Base-by-base conservation (phyloP, 2,113 vertebrate genomes). In the Bambusicola thoracicus region DNA sequence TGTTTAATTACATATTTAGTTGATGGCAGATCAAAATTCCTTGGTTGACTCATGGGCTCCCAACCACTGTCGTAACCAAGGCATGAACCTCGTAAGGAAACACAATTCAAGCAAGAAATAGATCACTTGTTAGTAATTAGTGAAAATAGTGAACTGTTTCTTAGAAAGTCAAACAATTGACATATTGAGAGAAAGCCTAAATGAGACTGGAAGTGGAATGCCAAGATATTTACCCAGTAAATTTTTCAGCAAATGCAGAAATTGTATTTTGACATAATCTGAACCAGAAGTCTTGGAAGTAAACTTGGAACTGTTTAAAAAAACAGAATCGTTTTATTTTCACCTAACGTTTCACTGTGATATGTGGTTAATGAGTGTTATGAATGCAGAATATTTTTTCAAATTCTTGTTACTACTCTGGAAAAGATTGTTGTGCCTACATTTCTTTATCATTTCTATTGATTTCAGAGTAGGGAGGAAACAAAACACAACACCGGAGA, bases 61-160 rank as follows among this genome's bases (percentile, higher is more conserved):
- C 76, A 90, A 58, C 69, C 76, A 46, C 63, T 65, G 44, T 82
- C 90, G 91, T 92, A 97, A 85, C 80, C 61, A 74, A 70, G 58
- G 27, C 21, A 66, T 3, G 46, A 81, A 75, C 17, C 38, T 82
- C 84, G 30, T 59, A 61, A 63, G 41, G 66, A 80, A 55, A 82
- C 29, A 56, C 19, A 62, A 66, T 88, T 92, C 49, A 90, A 91
- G 59, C 24, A 80, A 85, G 69, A 77, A 59, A 5, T 58, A 41
- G 40, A 70, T 77, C 41, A 69, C 18, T 11, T 56, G 18, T 40
- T 79, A 65, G 59, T 51, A 65, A 84, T 78, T 38, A 82, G 30
- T 89, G 65, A 94, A 92, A 85, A 68, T 30, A 36, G 20, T 80
- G 69, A 84, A 89, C 18, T 6, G 2, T 34, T 84, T 36, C 51